Evolutionary conservation across 1,140 invertebrate species (phyloP), one percentile per base, ranked within the genome.

Genomic region (Drosophila nigromelanica): DNA sequence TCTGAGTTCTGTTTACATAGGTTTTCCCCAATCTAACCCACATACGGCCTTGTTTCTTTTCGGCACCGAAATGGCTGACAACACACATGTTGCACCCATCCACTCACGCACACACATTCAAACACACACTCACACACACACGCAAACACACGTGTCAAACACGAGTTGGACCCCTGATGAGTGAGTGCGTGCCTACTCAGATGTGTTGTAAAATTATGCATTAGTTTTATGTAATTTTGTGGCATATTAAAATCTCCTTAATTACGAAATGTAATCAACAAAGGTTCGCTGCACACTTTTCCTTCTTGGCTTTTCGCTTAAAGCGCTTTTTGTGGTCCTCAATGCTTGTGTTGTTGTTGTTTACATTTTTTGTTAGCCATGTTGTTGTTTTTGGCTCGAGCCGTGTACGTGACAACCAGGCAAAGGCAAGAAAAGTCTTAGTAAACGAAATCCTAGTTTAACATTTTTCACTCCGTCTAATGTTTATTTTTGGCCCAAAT

Each of bases 181-280:
- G 33, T 62, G 66, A 62, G 66, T 70, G 71, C 71, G 71, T 82
- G 82, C 78, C 73, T 82, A 82, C 82, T 82, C 82, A 82, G 72
- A 86, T 86, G 78, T 78, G 78, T 76, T 82, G 82, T 87, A 82
- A 82, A 87, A 87, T 82, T 82, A 87, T 76, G 78, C 82, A 87
- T 87, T 87, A 87, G 82, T 89, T 87, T 87, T 78, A 81, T 83
- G 80, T 67, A 78, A 82, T 87, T 89, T 73, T 82, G 82, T 51
- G 78, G 72, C 83, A 87, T 87, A 87, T 87, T 87, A 87, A 87
- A 87, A 89, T 87, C 50, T 68, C 68, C 78, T 76, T 82, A 87
- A 87, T 87, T 79, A 82, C 81, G 77, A 86, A 86, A 86, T 67
- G 81, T 80, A 86, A 80, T 86, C 77, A 86, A 80, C 77, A 77